Percentiles rank a stretch among this genome's conserved stretches.
These are phyloP conservation scores for Drosophila dives DNA, from an alignment of 2,888 invertebrate genomes.

Conservation along the genomic window DNA sequence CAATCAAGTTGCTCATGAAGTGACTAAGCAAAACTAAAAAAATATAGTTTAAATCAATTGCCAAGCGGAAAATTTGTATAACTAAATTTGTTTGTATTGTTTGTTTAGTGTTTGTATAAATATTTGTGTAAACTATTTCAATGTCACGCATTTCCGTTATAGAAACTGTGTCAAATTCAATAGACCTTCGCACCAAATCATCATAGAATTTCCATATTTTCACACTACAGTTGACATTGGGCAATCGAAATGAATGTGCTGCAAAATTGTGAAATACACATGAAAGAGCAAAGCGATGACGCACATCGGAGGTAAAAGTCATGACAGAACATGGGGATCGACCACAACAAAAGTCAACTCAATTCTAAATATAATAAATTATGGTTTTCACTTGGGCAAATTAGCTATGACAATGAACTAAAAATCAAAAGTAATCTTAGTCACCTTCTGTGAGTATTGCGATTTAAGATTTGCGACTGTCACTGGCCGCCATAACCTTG, in stretches of 20 bases:
- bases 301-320: conserved; percentile 25
- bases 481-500: conserved; percentile 45
- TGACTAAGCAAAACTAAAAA: conserved; percentile 13
- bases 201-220: conserved; percentile 57
- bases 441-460: not conserved
- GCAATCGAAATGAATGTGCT: conserved; percentile 36
- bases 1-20: conserved; percentile 10
- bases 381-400: conserved; percentile 16
- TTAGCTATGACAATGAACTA: conserved; percentile 4
- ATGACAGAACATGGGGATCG: not conserved
- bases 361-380: conserved; percentile 45
- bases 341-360: conserved; percentile 16
- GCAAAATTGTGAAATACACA: conserved; percentile 41
- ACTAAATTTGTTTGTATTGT: conserved; percentile 5
- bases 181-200: conserved; percentile 37
- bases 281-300: conserved; percentile 43
- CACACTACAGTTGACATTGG: conserved; percentile 42
- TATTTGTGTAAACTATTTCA: conserved; percentile 32
- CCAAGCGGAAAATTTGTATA: not conserved
- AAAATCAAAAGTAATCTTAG: conserved; percentile 30
- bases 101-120: not conserved
- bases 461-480: not conserved
- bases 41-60: not conserved
- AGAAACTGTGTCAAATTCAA: conserved; percentile 44
- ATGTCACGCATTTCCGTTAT: conserved; percentile 52